Conservation (phyloP, 2,888 invertebrate species). For the Hemicrepidius hirtus region DNA sequence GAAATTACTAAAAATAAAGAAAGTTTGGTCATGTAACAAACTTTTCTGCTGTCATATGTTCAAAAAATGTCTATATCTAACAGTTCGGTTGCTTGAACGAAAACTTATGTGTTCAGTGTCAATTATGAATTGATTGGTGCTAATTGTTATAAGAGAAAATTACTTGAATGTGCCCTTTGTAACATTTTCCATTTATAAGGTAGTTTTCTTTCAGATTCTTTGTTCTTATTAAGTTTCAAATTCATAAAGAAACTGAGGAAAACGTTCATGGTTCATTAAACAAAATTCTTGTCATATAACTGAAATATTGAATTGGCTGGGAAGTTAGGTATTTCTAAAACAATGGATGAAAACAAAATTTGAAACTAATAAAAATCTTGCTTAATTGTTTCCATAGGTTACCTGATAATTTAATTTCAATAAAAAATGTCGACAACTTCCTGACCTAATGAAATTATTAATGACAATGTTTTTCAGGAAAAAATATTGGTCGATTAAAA, state of each 20-base stretch:
- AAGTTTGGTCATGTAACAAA: conserved; percentile 38
- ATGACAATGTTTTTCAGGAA: too few relatives aligned
- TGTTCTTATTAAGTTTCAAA: not conserved
- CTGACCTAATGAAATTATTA: too few relatives aligned
- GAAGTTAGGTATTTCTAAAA: too few relatives aligned
- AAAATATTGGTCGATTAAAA: too few relatives aligned
- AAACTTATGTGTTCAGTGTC: conserved; percentile 51
- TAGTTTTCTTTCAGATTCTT: not conserved
- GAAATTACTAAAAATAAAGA: conserved; percentile 32
- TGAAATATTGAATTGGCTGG: too few relatives aligned
- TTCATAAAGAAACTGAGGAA: not conserved
- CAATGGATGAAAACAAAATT: too few relatives aligned
- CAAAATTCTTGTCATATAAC: too few relatives aligned
- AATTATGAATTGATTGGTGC: conserved; percentile 55
- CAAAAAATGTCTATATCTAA: conserved; percentile 39
- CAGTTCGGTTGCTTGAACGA: conserved; percentile 33
- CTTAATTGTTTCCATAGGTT: too few relatives aligned
- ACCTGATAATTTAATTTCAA: too few relatives aligned
- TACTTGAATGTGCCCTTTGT: conserved; percentile 33
- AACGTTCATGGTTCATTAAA: not conserved
- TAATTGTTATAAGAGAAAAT: conserved; percentile 53
- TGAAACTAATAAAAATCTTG: too few relatives aligned
- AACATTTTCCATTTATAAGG: conserved; percentile 2
- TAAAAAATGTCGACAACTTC: too few relatives aligned
- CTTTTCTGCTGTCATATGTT: conserved; percentile 40